Conservation (phyloP, 30 jellyfish, hydroid and myxozoan genomes). For the Rhopilema esculentum region DNA sequence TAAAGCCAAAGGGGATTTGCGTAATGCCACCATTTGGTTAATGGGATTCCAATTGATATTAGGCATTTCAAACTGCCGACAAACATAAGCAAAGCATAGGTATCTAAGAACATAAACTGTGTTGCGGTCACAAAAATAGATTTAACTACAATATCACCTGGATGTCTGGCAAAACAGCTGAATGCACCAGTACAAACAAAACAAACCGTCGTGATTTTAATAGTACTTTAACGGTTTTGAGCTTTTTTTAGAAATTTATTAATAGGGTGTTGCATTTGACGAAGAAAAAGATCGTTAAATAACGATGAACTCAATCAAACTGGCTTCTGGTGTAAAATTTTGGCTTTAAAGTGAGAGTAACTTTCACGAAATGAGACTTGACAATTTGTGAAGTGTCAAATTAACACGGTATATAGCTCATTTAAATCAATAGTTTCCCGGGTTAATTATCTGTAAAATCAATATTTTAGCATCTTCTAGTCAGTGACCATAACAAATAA, state of each 20-base stretch:
- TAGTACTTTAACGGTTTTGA: background rate
- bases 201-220: background rate
- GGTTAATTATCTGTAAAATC: too few species aligned
- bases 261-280: background rate
- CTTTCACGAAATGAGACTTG: background rate
- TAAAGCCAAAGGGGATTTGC: background rate
- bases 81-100: background rate
- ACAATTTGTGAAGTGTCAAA: too few species aligned
- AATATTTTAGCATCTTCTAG: too few species aligned
- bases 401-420: too few species aligned
- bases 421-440: too few species aligned
- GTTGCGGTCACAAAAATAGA: background rate
- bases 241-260: too few species aligned
- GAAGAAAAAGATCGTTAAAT: background rate
- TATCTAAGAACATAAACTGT: background rate
- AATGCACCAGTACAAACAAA: background rate
- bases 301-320: too few species aligned
- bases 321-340: too few species aligned
- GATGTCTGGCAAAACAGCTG: background rate
- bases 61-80: background rate
- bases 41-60: background rate
- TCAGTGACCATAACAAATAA: too few species aligned
- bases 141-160: background rate
- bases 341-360: too few species aligned
- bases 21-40: background rate